Base-by-base conservation (phyloP, 2,888 invertebrate genomes). In the Dichetophora obliterata region DNA sequence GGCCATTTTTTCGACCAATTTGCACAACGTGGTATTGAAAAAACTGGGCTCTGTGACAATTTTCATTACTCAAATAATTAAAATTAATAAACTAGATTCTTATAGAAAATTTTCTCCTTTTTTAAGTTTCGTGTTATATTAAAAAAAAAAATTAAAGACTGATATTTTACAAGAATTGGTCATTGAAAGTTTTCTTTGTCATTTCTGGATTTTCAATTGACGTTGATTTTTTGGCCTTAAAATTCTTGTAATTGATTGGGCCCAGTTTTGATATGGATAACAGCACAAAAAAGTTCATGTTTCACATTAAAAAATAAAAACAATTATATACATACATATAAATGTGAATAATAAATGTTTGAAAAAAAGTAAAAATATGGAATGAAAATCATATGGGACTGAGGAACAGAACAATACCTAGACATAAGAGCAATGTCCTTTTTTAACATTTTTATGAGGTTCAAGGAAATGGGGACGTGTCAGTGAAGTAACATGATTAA, bases 231-330 rank as follows among this genome's bases (percentile, higher is more conserved):
- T 3, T 43, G 24, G 4, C 11, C 27, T 59, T 59, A 16, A 63
- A 63, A n/a, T 27, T 16, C 16, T 68, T 22, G 65, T 66, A 66
- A 66, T 66, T 68, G 68, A 9, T 68, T 50, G 50, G 24, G n/a
- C 66, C 43, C 48, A 68, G 50, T 2, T 68, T 16, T 63, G n/a
- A 19, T 11, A 43, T 14, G 11, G 43, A 43, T 27, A 34, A n/a
- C 16, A 43, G 24, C 50, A 74, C 74, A 74, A 74, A 74, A 74
- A 74, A 74, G 74, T 74, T 74, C 74, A 74, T 74, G 74, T 66
- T 61, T 61, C 72, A 72, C 24, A 22, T 59, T 52, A 48, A 48
- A 24, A 4, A 72, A 24, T 16, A 72, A 48, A 61, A 8, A 31
- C 16, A 69, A 52, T 5, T 6, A 24, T 16, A 50, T 16, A 50